These are phyloP conservation scores for Tragelaphus scriptus DNA, from an alignment of 2,113 vertebrate species.

Conservation along the genomic window DNA sequence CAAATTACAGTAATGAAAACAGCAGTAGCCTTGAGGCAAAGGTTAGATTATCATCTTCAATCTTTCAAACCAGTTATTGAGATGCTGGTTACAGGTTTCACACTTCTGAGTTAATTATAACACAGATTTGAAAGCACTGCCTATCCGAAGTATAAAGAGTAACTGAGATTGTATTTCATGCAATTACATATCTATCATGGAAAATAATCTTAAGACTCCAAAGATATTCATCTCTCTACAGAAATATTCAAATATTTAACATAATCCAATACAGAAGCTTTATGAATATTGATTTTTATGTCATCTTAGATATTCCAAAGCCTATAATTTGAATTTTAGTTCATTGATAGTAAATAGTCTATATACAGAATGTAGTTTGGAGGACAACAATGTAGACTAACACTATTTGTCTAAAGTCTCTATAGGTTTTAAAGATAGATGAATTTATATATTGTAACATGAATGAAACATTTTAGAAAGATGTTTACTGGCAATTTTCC, in stretches of 20 bases:
- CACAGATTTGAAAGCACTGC: not conserved
- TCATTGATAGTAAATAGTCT: not conserved
- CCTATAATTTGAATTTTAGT: not conserved
- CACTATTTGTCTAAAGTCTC: not conserved
- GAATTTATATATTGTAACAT: not conserved
- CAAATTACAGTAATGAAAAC: slow-evolving; percentile 2
- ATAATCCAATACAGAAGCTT: not conserved
- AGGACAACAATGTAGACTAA: not conserved
- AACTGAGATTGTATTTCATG: not conserved
- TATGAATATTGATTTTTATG: not conserved
- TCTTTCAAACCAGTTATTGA: not conserved
- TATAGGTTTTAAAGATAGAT: not conserved
- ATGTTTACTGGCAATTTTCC: not conserved
- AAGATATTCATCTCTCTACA: not conserved
- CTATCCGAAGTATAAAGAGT: not conserved
- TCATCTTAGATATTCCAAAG: not conserved
- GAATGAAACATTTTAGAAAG: not conserved
- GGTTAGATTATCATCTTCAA: not conserved
- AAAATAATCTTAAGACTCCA: not conserved
- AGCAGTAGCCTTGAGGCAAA: not conserved
- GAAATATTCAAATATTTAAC: not conserved
- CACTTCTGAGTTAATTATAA: not conserved
- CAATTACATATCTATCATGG: not conserved
- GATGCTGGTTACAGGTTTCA: not conserved
- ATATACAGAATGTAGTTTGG: not conserved